Base-by-base conservation (phyloP, 2,113 vertebrate species). In the Butorides virescens region DNA sequence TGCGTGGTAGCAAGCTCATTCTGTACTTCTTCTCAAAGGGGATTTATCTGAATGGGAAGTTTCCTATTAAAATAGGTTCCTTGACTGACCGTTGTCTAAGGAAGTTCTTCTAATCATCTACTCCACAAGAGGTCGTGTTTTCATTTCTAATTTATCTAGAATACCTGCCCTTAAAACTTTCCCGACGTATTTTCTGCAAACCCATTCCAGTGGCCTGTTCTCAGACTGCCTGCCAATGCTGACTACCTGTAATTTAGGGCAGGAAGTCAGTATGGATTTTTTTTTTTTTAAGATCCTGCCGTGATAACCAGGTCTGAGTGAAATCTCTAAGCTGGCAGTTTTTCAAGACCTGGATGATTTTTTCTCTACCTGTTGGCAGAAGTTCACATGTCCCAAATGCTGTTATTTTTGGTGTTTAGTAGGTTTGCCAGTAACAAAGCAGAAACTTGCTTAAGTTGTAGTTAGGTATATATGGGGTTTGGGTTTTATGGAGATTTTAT, bases 401-500 rank as follows among this genome's bases (percentile, higher is more conserved):
- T 56, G 10, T 58, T 7, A 67, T 42, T 86, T 63, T 36, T 29
- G 13, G 4, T 58, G 25, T 23, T 76, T 32, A 36, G 10, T 32
- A 65, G 11, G 9, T 81, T 77, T 91, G 2, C 15, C 25, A 55
- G 19, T 59, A 65, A 53, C 0, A 5, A 62, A 71, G 14, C 3
- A 62, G 8, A 32, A 53, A 7, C 49, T 70, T 77, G 3, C 3
- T 27, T 37, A 53, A 85, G 7, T 27, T 79, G 4, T 25, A 49
- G 9, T 66, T 74, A 62, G 10, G 13, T 49, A 32, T 30, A 1
- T 6, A 77, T 36, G 26, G 4, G 1, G 79, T 55, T 50, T 25
- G 5, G 1, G 1, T 77, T n/a, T n/a, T 12, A 3, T 17, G 10
- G 2, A 1, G 8, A 13, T 15, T 10, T 55, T 44, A 16, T 47